Percentiles rank a stretch among this genome's conserved stretches.
These are phyloP conservation scores for Myocastor coypus DNA, from an alignment of 2,113 vertebrate species.

Conservation along the genomic window DNA sequence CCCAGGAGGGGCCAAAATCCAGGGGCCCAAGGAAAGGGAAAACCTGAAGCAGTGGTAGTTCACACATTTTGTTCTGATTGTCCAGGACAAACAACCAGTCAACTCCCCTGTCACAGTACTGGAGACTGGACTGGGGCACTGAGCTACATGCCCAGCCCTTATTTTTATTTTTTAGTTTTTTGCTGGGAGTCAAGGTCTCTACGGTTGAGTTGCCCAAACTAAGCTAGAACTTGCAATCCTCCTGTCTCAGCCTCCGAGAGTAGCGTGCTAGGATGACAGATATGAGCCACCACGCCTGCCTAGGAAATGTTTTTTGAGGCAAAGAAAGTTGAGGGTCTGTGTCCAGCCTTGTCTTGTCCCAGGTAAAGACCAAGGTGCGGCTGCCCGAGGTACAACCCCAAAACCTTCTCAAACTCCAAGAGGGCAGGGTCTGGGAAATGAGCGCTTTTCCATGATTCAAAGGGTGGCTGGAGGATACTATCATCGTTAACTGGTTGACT, in stretches of 20 bases:
- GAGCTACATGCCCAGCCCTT: neutral
- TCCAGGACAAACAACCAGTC: neutral
- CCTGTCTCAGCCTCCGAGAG: neutral
- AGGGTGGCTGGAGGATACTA: fast-evolving
- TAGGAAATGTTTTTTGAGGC: neutral
- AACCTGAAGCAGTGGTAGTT: neutral
- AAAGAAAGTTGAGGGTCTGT: neutral
- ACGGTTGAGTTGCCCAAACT: neutral
- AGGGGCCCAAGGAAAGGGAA: neutral
- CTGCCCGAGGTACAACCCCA: neutral
- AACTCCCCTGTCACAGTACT: too few relatives aligned
- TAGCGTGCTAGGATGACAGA: neutral
- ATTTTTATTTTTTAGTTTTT: neutral
- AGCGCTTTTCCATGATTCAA: neutral
- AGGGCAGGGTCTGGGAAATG: neutral
- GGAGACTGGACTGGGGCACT: neutral
- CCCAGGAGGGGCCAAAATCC: neutral
- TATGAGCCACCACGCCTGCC: too few relatives aligned
- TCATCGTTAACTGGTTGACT: neutral
- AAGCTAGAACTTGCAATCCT: neutral
- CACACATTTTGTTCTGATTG: neutral
- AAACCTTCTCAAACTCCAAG: too few relatives aligned
- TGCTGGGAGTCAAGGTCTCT: neutral
- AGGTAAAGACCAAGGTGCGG: neutral
- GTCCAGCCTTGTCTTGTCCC: neutral